Evolutionary conservation across 2,113 vertebrate species (phyloP).

Genomic region (Physeter macrocephalus): DNA sequence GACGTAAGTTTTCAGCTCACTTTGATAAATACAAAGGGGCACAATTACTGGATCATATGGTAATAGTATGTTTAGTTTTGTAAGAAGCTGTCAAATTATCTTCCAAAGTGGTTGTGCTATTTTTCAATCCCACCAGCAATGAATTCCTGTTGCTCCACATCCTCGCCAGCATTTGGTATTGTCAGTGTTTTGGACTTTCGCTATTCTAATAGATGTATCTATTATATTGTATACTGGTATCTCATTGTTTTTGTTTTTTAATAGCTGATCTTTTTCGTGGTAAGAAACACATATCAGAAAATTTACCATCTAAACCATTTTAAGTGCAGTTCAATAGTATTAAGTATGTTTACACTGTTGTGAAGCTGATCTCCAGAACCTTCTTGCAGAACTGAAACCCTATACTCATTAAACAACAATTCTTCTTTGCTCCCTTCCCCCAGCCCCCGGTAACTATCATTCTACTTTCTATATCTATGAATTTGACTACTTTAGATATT

Average conservation of each 20-base stretch:
- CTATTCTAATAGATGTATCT: not conserved
- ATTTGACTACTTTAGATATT: not conserved
- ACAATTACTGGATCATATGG: not conserved
- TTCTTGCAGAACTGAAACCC: not conserved
- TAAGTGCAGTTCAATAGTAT: not conserved
- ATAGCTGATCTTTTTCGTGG: not conserved
- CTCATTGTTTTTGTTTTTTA: not conserved
- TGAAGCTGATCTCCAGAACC: not conserved
- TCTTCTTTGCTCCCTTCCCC: not conserved
- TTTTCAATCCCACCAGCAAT: not conserved
- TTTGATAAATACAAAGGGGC: not conserved
- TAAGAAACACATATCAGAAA: not conserved
- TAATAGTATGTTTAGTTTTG: not conserved
- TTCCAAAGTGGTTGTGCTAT: not conserved
- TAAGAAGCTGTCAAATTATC: not conserved
- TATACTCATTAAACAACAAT: not conserved
- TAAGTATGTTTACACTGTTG: not conserved
- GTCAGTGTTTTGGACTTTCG: not conserved
- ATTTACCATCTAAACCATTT: not conserved
- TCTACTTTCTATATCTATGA: not conserved
- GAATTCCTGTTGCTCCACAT: not conserved
- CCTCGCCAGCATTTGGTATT: not conserved
- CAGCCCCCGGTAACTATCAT: not conserved
- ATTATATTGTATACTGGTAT: not conserved
- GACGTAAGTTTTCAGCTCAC: not conserved